Conservation (phyloP, 2,797 vertebrate species). For the Saxicola maurus region DNA sequence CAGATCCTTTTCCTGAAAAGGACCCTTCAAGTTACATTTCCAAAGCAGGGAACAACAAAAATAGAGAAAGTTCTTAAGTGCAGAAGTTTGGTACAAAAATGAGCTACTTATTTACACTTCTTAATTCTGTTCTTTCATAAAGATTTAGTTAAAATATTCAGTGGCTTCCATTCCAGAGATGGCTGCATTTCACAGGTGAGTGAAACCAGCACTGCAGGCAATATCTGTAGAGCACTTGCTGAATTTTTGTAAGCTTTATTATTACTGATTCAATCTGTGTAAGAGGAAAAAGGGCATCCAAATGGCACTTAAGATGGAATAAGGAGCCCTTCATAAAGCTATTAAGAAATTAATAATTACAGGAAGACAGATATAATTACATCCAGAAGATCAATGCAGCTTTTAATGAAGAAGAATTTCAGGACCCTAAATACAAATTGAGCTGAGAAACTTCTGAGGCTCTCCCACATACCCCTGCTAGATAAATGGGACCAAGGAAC, state of each 20-base stretch:
- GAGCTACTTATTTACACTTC: not conserved
- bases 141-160: conserved; percentile 11
- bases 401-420: conserved; percentile 53
- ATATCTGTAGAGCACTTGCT: conserved; percentile 27
- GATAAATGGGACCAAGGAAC: not conserved
- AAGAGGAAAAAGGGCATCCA: conserved; percentile 50
- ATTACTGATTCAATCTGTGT: conserved; percentile 36
- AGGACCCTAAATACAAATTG: conserved; percentile 32
- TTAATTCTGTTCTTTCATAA: not conserved
- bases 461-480: not conserved
- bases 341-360: conserved; percentile 66
- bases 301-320: conserved; percentile 53
- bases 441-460: not conserved
- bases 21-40: not conserved
- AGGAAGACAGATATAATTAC: conserved; percentile 62
- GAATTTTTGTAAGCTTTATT: conserved; percentile 40
- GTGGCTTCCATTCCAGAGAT: not conserved
- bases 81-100: not conserved
- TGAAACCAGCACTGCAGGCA: not conserved
- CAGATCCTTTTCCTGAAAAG: not conserved
- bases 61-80: not conserved
- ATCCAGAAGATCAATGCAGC: conserved; percentile 48
- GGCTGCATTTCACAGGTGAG: conserved; percentile 44
- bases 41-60: not conserved
- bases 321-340: conserved; percentile 57